A percentile compares a stretch with the other conserved stretches of the same genome.
Evolutionary conservation across 1,140 invertebrate species (phyloP).

Genomic region (Drosophila prosaltans): DNA sequence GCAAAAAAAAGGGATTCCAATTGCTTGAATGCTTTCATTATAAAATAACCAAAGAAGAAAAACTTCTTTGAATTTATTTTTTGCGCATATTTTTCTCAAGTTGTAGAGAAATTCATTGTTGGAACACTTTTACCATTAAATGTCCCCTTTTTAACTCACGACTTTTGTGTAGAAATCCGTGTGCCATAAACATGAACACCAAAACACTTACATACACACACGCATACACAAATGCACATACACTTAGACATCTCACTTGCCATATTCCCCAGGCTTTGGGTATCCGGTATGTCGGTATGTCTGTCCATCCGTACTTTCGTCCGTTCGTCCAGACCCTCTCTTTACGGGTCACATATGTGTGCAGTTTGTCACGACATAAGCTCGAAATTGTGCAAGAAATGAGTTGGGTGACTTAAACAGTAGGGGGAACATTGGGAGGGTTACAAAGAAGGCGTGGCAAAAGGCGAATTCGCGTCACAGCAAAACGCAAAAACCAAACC

Average conservation of each 20-base stretch:
- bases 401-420: not conserved
- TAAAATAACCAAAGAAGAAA: too few relatives aligned
- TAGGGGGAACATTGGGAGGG: not conserved
- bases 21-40: too few relatives aligned
- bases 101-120: conserved; percentile 46
- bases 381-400: conserved; percentile 42
- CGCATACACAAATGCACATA: not conserved
- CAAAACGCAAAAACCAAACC: conserved; percentile 80
- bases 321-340: conserved; percentile 7
- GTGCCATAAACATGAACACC: conserved; percentile 72
- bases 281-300: conserved; percentile 1
- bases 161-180: conserved; percentile 68
- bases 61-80: too few relatives aligned
- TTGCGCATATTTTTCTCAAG: too few relatives aligned
- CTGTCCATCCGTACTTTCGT: not conserved
- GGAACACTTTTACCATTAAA: conserved; percentile 44
- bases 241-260: conserved; percentile 29
- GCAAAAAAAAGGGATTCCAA: too few relatives aligned
- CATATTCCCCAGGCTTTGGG: conserved; percentile 17
- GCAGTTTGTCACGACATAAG: conserved; percentile 81
- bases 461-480: conserved; percentile 70
- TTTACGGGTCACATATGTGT: conserved; percentile 68
- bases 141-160: conserved; percentile 41
- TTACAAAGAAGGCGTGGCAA: conserved; percentile 17
- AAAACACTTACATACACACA: conserved; percentile 28